phyloP scores from a whole-genome alignment of 2,797 vertebrate species.

The Iguana delicatissima region DNA sequence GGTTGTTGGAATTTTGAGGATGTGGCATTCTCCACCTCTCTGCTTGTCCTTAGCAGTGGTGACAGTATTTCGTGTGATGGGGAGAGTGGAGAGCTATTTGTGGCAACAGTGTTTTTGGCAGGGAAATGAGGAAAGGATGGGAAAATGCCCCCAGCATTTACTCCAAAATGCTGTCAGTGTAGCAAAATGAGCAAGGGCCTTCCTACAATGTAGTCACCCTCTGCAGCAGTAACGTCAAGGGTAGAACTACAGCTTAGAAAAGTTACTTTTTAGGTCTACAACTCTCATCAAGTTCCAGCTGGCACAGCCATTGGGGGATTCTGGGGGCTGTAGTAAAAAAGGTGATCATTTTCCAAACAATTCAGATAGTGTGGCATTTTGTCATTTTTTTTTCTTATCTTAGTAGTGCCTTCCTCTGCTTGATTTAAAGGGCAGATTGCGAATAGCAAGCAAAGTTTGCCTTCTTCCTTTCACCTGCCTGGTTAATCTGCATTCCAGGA shows the following conservation, averaged over 20 bases:
- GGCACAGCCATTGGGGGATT: too few relatives aligned
- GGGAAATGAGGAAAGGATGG: neutral
- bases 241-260: too few relatives aligned
- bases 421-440: neutral
- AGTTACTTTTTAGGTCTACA: too few relatives aligned
- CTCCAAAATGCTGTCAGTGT: neutral
- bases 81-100: too few relatives aligned
- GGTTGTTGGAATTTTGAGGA: neutral
- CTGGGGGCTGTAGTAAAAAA: too few relatives aligned
- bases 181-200: neutral
- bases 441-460: neutral
- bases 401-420: neutral
- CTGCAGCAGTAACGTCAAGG: neutral
- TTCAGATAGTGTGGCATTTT: neutral
- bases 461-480: neutral
- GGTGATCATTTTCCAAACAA: neutral
- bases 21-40: neutral
- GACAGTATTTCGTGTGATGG: too few relatives aligned
- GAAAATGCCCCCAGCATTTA: too few relatives aligned
- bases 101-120: neutral
- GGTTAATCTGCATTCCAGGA: neutral
- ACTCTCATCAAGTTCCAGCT: too few relatives aligned
- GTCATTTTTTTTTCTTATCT: neutral
- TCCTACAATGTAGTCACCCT: neutral
- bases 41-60: neutral